Conservation (phyloP, 2,113 vertebrate genomes). For the Ceyx cyanopectus region DNA sequence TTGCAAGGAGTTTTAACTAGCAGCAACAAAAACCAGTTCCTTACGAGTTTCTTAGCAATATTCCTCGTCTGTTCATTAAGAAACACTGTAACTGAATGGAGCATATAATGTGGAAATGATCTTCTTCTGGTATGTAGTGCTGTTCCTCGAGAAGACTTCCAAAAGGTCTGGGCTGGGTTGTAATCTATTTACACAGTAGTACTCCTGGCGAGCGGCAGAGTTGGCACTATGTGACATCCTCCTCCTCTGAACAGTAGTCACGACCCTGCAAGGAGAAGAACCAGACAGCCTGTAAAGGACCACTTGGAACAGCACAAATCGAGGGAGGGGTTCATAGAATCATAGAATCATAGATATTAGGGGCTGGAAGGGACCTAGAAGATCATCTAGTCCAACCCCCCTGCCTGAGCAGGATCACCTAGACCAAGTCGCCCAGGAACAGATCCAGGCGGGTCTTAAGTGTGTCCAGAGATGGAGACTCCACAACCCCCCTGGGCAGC, state of each 20-base stretch:
- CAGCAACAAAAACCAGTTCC: slow-evolving; percentile 80
- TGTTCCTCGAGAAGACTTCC: slow-evolving; percentile 75
- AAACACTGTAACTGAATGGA: slow-evolving; percentile 83
- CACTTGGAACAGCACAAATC: neutral
- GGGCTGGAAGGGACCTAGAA: too few species aligned
- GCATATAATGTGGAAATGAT: slow-evolving; percentile 76
- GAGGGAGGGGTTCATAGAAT: neutral
- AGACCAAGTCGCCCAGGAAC: too few species aligned
- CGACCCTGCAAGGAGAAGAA: slow-evolving; percentile 81
- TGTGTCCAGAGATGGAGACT: too few species aligned
- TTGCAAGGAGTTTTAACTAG: slow-evolving; percentile 81
- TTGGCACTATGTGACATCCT: slow-evolving; percentile 93
- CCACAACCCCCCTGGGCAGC: too few species aligned
- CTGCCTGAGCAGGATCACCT: too few species aligned
- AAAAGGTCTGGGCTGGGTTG: slow-evolving; percentile 76
- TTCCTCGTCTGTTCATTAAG: slow-evolving; percentile 78
- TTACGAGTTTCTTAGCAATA: slow-evolving; percentile 77
- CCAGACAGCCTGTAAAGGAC: neutral
- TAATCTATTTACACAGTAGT: slow-evolving; percentile 84
- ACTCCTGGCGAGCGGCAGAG: slow-evolving; percentile 54
- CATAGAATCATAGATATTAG: too few species aligned
- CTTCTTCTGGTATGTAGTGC: slow-evolving; percentile 75
- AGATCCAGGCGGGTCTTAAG: too few species aligned
- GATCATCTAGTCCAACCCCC: too few species aligned
- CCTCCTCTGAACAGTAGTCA: slow-evolving; percentile 97